A percentile compares a stretch with the other conserved stretches of the same genome.
These are phyloP conservation scores for Camponotus pennsylvanicus DNA, from an alignment of 1,140 invertebrate species.

Conservation along the genomic window DNA sequence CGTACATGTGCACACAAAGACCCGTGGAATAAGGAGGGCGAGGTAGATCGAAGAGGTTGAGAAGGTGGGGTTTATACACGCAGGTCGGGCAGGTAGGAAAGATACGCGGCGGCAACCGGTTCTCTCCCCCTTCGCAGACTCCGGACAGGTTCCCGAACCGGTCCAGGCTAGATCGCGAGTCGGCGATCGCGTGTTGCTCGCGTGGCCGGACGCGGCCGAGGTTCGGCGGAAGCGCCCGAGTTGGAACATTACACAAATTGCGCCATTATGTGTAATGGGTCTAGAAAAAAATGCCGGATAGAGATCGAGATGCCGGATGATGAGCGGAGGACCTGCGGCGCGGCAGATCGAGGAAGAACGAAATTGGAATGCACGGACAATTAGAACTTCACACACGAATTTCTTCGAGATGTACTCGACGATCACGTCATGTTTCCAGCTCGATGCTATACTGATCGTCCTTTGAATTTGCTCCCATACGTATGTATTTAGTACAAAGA, in stretches of 20 bases:
- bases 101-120: slow-evolving; percentile 58
- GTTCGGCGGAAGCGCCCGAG: slow-evolving; percentile 76
- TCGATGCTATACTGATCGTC: background rate
- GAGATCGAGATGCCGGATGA: slow-evolving; percentile 54
- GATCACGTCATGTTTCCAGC: background rate
- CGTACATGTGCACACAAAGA: slow-evolving; percentile 56
- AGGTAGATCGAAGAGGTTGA: slow-evolving; percentile 44
- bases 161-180: slow-evolving; percentile 68
- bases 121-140: slow-evolving; percentile 59
- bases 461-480: too few species aligned
- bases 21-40: slow-evolving; percentile 42
- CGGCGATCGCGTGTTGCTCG: slow-evolving; percentile 84
- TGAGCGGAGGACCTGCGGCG: slow-evolving; percentile 31
- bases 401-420: background rate
- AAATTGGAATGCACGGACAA: background rate
- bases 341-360: slow-evolving; percentile 1
- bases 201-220: slow-evolving; percentile 82
- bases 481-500: background rate
- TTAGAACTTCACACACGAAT: background rate
- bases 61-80: slow-evolving; percentile 28
- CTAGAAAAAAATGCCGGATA: slow-evolving; percentile 74
- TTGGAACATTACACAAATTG: slow-evolving; percentile 81
- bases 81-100: slow-evolving; percentile 50
- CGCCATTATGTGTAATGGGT: slow-evolving; percentile 80
- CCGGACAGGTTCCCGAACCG: slow-evolving; percentile 70